Percentiles rank a stretch among this genome's conserved stretches.
These are phyloP conservation scores for Saturnia pavonia DNA, from an alignment of 2,888 invertebrate species.

Conservation along the genomic window DNA sequence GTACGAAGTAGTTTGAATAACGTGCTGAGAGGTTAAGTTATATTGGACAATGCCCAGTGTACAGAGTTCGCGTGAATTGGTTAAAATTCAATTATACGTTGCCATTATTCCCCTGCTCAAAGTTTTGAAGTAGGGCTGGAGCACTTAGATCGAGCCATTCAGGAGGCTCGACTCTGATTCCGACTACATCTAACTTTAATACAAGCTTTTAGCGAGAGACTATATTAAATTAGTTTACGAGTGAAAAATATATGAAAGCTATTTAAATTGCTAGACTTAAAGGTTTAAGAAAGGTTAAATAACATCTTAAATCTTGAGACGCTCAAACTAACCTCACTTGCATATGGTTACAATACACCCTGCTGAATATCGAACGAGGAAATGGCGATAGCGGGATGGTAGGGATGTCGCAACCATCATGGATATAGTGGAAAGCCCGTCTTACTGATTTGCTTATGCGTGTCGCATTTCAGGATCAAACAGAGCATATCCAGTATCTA, in stretches of 20 bases:
- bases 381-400: no score
- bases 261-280: no score
- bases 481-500: no score
- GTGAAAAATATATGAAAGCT: background rate
- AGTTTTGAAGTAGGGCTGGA: constrained; percentile 48
- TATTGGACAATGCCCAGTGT: constrained; percentile 37
- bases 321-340: no score
- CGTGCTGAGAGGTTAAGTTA: constrained; percentile 28
- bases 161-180: constrained; percentile 46
- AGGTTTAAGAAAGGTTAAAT: no score
- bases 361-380: no score
- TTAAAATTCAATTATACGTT: constrained; percentile 70
- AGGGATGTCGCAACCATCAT: no score
- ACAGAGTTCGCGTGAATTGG: constrained; percentile 58
- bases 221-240: background rate
- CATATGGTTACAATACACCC: no score
- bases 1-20: background rate
- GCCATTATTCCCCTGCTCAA: constrained; percentile 60
- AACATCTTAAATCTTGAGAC: no score
- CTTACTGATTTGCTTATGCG: no score
- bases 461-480: no score
- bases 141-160: constrained; percentile 53
- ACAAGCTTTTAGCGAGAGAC: constrained; percentile 34
- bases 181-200: constrained; percentile 54
- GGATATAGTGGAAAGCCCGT: no score